Percentiles rank a stretch among this genome's conserved stretches.
Evolutionary conservation across 1,140 invertebrate species (phyloP).

Genomic region (Conopomorpha cramerella): DNA sequence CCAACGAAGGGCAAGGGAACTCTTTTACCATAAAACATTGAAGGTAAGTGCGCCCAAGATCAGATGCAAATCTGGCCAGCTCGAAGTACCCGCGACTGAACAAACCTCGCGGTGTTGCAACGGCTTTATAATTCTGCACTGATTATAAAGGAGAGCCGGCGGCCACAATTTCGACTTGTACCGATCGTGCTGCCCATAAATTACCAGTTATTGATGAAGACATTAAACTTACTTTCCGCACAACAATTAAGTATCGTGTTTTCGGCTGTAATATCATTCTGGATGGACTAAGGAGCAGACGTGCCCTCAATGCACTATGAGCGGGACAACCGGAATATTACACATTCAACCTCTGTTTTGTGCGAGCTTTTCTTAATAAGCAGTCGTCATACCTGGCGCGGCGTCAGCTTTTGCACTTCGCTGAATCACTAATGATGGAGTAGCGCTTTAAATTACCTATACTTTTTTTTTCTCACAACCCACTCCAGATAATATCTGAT

Average conservation of each 20-base stretch:
- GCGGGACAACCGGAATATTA: slow-evolving; percentile 11
- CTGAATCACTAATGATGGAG: slow-evolving; percentile 37
- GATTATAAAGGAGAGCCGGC: slow-evolving; percentile 58
- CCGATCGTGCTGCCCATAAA: slow-evolving; percentile 54
- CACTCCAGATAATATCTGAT: no score
- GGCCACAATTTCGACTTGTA: slow-evolving; percentile 56
- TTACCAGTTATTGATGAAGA: slow-evolving; percentile 60
- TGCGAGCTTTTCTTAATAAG: slow-evolving; percentile 34
- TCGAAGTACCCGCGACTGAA: no score
- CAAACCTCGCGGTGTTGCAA: slow-evolving; percentile 41
- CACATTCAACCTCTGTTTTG: slow-evolving; percentile 22
- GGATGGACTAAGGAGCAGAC: slow-evolving; percentile 3
- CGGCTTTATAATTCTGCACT: slow-evolving; percentile 56
- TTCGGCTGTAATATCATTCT: slow-evolving; percentile 5
- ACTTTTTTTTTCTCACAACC: no score
- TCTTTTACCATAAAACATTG: no score
- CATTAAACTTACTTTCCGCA: slow-evolving; percentile 36
- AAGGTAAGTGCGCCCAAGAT: no score
- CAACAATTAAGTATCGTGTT: slow-evolving; percentile 28
- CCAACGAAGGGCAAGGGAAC: no score
- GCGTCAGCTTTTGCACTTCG: slow-evolving; percentile 51
- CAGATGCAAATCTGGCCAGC: no score
- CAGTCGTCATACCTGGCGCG: slow-evolving; percentile 31
- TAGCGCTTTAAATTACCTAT: slow-evolving; percentile 6
- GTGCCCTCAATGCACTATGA: slow-evolving; percentile 20